phyloP scores from a whole-genome alignment of 2,797 vertebrate genomes.

The Enteromius fasciolatus region DNA sequence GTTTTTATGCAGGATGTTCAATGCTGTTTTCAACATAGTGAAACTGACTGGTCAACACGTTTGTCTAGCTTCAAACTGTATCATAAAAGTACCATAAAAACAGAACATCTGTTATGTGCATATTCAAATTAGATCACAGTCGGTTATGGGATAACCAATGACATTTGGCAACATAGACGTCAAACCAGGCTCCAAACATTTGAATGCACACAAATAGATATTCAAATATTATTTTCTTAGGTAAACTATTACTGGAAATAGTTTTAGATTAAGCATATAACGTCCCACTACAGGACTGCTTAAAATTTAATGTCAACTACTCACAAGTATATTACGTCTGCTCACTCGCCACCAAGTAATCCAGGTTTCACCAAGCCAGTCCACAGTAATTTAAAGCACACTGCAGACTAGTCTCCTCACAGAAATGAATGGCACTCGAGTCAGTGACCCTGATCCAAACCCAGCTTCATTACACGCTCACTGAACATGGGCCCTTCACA shows the following conservation, averaged over 20 bases:
- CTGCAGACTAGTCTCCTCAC: conserved; percentile 13
- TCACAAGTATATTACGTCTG: conserved; percentile 18
- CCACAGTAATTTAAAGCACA: conserved; percentile 34
- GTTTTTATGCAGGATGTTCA: neutral
- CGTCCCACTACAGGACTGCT: neutral
- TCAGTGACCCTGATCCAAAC: conserved; percentile 58
- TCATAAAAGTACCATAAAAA: neutral
- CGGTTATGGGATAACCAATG: neutral
- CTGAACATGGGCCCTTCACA: conserved; percentile 50
- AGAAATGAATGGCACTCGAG: conserved; percentile 53
- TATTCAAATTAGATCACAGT: neutral
- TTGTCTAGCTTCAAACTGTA: neutral
- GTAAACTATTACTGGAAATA: neutral
- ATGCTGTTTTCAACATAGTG: neutral
- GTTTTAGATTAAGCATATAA: neutral
- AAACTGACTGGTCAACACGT: neutral
- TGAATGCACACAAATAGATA: neutral
- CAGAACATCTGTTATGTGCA: neutral
- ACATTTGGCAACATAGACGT: neutral
- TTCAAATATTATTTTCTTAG: neutral
- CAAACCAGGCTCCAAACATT: neutral
- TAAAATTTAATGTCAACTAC: conserved; percentile 24
- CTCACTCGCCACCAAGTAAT: neutral
- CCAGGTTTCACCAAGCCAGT: conserved; percentile 1
- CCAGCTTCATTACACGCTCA: conserved; percentile 57